phyloP scores from a whole-genome alignment of 2,888 invertebrate genomes.

The Oligia fasciuncula region DNA sequence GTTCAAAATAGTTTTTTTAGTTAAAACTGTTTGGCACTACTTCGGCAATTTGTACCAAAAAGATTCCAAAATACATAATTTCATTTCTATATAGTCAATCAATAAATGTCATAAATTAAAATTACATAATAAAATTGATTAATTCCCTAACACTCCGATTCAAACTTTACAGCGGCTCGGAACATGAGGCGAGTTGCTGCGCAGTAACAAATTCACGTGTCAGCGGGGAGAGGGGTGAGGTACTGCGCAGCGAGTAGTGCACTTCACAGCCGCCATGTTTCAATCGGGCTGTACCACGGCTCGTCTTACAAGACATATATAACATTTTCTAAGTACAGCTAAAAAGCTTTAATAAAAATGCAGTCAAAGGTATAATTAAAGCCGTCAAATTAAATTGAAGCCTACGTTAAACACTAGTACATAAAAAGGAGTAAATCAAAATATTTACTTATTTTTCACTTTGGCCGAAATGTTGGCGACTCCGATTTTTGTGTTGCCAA shows the following conservation, averaged over 20 bases:
- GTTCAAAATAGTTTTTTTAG: constrained; percentile 16
- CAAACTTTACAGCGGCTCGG: not conserved
- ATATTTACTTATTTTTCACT: constrained; percentile 42
- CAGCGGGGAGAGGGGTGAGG: not conserved
- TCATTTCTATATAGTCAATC: constrained; percentile 32
- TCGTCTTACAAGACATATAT: constrained; percentile 22
- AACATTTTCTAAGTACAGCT: constrained; percentile 57
- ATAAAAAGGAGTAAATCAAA: constrained; percentile 42
- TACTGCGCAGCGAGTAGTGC: not conserved
- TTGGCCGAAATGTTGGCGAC: constrained; percentile 64
- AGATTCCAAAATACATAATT: constrained; percentile 47
- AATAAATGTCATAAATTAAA: constrained; percentile 38
- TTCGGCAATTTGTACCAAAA: constrained; percentile 43
- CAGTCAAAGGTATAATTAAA: constrained; percentile 70
- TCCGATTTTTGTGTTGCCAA: constrained; percentile 50
- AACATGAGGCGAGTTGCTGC: not conserved
- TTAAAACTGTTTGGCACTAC: constrained; percentile 58
- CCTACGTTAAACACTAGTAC: constrained; percentile 51
- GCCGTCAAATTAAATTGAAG: constrained; percentile 68
- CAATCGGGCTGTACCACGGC: not conserved
- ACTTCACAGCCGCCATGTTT: not conserved
- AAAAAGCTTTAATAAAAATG: constrained; percentile 66
- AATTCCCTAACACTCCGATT: constrained; percentile 11
- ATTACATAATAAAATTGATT: constrained; percentile 22
- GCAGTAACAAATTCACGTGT: not conserved